Evolutionary conservation across 2,113 vertebrate genomes (phyloP).

Genomic region (Mus pahari): DNA sequence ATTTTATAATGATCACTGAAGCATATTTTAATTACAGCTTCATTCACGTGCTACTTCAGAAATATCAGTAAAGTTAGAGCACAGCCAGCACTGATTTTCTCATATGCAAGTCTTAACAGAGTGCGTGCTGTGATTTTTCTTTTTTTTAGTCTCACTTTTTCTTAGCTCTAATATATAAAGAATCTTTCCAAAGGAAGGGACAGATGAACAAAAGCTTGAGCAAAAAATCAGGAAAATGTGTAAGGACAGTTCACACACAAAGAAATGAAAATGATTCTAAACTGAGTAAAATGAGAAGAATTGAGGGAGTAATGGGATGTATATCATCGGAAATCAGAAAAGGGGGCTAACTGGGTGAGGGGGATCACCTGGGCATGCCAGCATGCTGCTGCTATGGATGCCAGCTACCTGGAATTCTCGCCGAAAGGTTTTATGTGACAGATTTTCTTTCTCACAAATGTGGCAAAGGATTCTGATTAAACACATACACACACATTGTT

Average conservation of each 20-base stretch:
- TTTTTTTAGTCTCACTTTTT: neutral
- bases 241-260: neutral
- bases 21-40: too few species aligned
- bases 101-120: neutral
- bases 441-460: neutral
- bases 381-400: neutral
- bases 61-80: neutral
- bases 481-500: neutral
- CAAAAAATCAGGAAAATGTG: neutral
- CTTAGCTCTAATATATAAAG: conserved; percentile 8
- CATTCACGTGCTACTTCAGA: neutral
- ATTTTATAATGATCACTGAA: too few species aligned
- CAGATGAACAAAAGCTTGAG: neutral
- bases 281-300: neutral
- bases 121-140: neutral
- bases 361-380: neutral
- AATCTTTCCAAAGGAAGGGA: neutral
- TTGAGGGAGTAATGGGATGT: neutral
- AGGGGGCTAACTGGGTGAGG: neutral
- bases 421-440: neutral
- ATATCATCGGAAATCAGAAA: neutral
- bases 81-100: neutral
- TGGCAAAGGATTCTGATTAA: neutral
- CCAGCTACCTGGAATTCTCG: neutral
- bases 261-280: neutral